Percentiles rank a stretch among this genome's conserved stretches.
These are phyloP conservation scores for Drosophila ogumai DNA, from an alignment of 1,140 invertebrate species.

Conservation along the genomic window DNA sequence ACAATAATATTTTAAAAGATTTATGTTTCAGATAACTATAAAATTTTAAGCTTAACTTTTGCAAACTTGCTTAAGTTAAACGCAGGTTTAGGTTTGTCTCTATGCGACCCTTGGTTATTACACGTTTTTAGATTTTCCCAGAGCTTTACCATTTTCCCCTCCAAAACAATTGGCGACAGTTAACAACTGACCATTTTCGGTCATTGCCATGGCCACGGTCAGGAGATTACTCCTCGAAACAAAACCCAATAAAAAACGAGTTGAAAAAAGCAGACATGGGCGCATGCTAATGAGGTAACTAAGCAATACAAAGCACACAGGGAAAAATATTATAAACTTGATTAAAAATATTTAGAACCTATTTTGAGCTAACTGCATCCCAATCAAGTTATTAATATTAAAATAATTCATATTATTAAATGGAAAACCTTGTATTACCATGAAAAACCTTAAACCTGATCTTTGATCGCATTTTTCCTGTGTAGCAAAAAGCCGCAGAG, in stretches of 20 bases:
- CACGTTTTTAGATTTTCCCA: constrained; percentile 43
- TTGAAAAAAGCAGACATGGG: constrained; percentile 56
- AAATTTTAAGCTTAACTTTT: background rate
- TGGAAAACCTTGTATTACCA: background rate
- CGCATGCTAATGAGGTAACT: constrained; percentile 71
- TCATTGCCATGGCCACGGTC: constrained; percentile 70
- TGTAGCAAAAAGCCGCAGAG: constrained; percentile 11
- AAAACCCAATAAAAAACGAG: constrained; percentile 20
- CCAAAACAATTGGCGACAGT: constrained; percentile 18
- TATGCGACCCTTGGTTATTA: background rate
- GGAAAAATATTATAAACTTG: constrained; percentile 15
- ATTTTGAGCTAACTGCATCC: background rate
- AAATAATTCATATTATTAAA: background rate
- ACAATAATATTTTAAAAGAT: background rate
- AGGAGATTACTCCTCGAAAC: constrained; percentile 30
- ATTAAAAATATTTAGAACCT: background rate
- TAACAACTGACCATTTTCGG: constrained; percentile 67
- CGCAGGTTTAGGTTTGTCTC: background rate
- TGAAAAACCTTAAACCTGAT: background rate
- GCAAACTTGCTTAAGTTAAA: background rate
- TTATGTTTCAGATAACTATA: background rate
- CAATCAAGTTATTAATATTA: no score
- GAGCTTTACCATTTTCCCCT: constrained; percentile 37
- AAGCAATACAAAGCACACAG: constrained; percentile 25
- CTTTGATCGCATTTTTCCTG: background rate